These are phyloP conservation scores for Pterobdella sp. DNA, from an alignment of 2,888 invertebrate genomes.

Conservation along the genomic window DNA sequence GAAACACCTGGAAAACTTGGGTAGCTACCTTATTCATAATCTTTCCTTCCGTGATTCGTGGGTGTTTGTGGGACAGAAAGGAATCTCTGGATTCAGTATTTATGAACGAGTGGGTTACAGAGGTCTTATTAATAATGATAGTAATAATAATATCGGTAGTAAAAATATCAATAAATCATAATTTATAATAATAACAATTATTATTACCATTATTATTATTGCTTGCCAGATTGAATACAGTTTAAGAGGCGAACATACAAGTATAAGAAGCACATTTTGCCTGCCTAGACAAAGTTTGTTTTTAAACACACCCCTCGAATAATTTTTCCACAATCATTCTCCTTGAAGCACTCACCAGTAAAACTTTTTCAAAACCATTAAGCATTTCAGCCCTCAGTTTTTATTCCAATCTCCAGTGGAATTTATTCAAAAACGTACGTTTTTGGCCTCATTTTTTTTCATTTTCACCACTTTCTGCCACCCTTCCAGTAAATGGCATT, in stretches of 20 bases:
- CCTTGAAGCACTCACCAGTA: too few species aligned
- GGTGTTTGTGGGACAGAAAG: constrained; percentile 52
- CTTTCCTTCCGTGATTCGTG: constrained; percentile 56
- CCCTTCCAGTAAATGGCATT: not conserved
- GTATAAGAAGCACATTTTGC: not conserved
- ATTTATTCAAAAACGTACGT: too few species aligned
- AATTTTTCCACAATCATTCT: not conserved
- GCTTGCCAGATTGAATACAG: not conserved
- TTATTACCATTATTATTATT: not conserved
- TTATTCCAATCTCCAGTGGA: not conserved
- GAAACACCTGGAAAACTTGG: constrained; percentile 54
- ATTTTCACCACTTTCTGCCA: too few species aligned
- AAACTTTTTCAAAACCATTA: too few species aligned
- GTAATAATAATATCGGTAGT: not conserved
- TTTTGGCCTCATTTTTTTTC: not conserved
- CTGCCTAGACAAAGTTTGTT: not conserved
- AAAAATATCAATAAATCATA: too few species aligned
- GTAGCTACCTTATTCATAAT: constrained; percentile 56
- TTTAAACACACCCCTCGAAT: not conserved
- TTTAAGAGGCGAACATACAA: not conserved
- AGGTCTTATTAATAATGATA: not conserved
- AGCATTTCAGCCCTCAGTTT: not conserved
- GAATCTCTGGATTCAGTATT: constrained; percentile 23
- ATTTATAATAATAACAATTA: not conserved
- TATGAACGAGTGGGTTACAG: constrained; percentile 24